Conservation (phyloP, 1,140 invertebrate genomes). For the Metopolophium dirhodum region DNA sequence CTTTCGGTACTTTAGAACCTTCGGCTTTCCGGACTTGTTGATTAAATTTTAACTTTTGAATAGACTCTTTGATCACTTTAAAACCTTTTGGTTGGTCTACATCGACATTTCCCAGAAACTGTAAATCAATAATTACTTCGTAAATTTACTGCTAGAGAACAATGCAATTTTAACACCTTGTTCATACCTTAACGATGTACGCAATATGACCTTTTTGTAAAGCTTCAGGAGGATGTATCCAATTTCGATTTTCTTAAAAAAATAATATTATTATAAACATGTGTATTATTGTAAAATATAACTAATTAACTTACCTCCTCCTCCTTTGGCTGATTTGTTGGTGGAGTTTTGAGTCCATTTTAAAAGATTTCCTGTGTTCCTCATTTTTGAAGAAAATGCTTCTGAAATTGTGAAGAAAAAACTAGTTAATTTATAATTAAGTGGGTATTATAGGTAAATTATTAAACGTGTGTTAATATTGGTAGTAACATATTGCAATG, state of each 20-base stretch:
- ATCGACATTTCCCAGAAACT: conserved; percentile 92
- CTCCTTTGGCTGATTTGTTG: conserved; percentile 59
- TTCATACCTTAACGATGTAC: conserved; percentile 91
- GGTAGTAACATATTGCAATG: neutral
- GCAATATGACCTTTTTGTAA: conserved; percentile 92
- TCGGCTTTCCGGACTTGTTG: conserved; percentile 93
- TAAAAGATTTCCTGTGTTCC: conserved; percentile 56
- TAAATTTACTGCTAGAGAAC: neutral
- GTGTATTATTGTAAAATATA: neutral
- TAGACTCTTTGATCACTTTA: conserved; percentile 95
- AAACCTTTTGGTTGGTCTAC: conserved; percentile 96
- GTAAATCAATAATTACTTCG: conserved; percentile 61
- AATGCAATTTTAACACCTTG: neutral
- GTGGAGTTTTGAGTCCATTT: conserved; percentile 59
- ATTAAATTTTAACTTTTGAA: conserved; percentile 91
- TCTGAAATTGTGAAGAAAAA: neutral
- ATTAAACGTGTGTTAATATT: neutral
- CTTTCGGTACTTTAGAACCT: conserved; percentile 90
- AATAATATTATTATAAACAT: conserved; percentile 56
- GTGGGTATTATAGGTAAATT: too few relatives aligned
- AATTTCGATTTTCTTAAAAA: conserved; percentile 71
- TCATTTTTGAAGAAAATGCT: neutral
- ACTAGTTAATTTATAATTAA: neutral
- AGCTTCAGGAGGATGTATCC: conserved; percentile 94
- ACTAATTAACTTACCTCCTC: conserved; percentile 40